Percentiles rank a stretch among this genome's conserved stretches.
Evolutionary conservation across 30 jellyfish, hydroid and myxozoan genomes (phyloP).

Genomic region (Aurelia sp.): DNA sequence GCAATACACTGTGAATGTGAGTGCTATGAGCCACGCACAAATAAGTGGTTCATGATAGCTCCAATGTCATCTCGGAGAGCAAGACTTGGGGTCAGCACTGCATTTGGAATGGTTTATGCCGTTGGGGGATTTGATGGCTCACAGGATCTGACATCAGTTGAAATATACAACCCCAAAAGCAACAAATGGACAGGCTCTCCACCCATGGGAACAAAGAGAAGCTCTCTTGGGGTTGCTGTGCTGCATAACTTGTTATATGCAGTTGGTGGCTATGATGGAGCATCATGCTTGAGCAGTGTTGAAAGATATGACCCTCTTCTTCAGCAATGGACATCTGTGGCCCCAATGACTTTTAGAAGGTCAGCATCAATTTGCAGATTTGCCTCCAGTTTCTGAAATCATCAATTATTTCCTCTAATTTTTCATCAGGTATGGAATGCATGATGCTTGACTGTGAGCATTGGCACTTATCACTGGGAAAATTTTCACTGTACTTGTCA

Average conservation of each 20-base stretch:
- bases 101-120: constrained; percentile 85
- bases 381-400: too few species aligned
- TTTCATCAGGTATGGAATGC: too few species aligned
- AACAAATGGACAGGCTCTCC: constrained; percentile 75
- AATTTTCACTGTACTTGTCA: too few species aligned
- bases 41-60: constrained; percentile 81
- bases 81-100: constrained; percentile 90
- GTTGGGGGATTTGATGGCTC: constrained; percentile 99
- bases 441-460: too few species aligned
- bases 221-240: constrained; percentile 92
- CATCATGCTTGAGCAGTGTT: constrained; percentile 92
- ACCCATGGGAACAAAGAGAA: constrained; percentile 93
- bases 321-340: constrained; percentile 96
- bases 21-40: constrained; percentile 58
- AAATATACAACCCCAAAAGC: constrained; percentile 76
- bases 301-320: constrained; percentile 94
- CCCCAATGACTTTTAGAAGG: constrained; percentile 90
- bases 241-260: constrained; percentile 92
- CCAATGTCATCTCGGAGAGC: constrained; percentile 83
- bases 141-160: constrained; percentile 82
- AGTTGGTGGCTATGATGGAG: constrained; percentile 98
- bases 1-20: constrained; percentile 95
- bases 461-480: too few species aligned
- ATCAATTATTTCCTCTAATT: too few species aligned
- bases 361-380: neutral